These are phyloP conservation scores for Actinia tenebrosa DNA, from an alignment of 64 coral and sea anemone genomes.

Conservation along the genomic window DNA sequence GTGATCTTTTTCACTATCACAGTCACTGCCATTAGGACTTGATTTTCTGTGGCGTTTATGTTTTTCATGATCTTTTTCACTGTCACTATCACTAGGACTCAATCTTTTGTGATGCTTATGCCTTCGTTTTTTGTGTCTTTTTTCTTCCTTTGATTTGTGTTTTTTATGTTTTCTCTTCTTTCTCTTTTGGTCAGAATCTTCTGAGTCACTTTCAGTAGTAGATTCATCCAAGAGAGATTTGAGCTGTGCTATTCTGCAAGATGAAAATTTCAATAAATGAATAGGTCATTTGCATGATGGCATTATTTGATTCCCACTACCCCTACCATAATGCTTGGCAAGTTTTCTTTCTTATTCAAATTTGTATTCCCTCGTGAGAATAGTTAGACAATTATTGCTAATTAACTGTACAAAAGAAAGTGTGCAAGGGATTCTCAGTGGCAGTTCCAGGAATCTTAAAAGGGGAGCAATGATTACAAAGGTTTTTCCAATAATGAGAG, in stretches of 20 bases:
- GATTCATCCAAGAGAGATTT: conserved; percentile 69
- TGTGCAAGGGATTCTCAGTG: no score
- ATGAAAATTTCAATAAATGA: neutral
- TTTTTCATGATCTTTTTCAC: neutral
- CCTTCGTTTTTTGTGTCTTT: conserved; percentile 27
- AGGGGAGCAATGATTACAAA: no score
- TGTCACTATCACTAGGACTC: neutral
- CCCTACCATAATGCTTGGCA: no score
- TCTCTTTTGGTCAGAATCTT: neutral
- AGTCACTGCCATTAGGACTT: no score
- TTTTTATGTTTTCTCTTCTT: conserved; percentile 30
- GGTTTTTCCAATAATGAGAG: no score
- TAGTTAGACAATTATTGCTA: no score
- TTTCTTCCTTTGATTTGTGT: conserved; percentile 25
- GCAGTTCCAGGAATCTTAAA: no score
- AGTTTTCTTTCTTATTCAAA: no score
- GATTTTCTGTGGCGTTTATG: neutral
- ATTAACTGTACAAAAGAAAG: no score
- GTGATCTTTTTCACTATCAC: neutral
- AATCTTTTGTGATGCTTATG: conserved; percentile 27
- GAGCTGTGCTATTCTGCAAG: conserved; percentile 65
- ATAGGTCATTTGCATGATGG: no score
- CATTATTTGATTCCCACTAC: no score
- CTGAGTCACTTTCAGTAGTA: conserved; percentile 63
- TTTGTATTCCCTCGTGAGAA: no score